Evolutionary conservation across 2,888 invertebrate species (phyloP), one percentile per base, ranked within the genome.

Genomic region (Pristionchus maxplancki): DNA sequence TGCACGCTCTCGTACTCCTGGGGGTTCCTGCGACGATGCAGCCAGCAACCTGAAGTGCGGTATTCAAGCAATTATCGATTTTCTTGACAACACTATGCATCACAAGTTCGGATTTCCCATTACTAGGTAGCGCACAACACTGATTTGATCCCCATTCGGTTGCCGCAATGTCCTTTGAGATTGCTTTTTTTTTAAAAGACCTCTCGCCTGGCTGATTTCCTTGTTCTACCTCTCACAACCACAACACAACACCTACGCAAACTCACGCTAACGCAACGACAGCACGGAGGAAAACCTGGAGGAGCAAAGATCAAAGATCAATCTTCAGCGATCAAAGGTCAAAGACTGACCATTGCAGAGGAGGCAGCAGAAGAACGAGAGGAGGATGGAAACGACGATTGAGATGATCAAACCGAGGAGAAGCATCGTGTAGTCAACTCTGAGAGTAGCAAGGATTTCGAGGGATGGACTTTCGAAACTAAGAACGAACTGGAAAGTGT

Each of bases 341-440:
- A 50, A 31, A 50, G 13, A 40, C 86, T 50, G 2, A 87, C 86
- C 93, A 87, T 94, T 94, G 90, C 94, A 94, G 40, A 94, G 92
- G 17, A 94, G 90, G 81, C 93, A 93, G 89, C 94, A 93, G 90
- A 93, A 90, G 90, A 94, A 92, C 48, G 94, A 94, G 78, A 93
- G 91, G 34, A 93, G 90, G 17, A 94, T 89, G 28, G 93, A 94
- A 44, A 94, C 67, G 37, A 93, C 88, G 85, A 94, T 93, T 17
- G 93, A 94, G 34, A 94, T 90, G 81, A 94, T 92, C n/a, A 94
- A 89, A 20, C 94, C 94, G 89, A 94, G 92, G 40, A 94, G 83
- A 28, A 94, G 90, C 90, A 94, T 90, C 0, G 94, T 92, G 91
- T 94, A 94, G 90, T 94, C 94, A 24, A 94, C 90, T 90, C 93